Conservation (phyloP, 2,888 invertebrate species). For the Beris chalybata region DNA sequence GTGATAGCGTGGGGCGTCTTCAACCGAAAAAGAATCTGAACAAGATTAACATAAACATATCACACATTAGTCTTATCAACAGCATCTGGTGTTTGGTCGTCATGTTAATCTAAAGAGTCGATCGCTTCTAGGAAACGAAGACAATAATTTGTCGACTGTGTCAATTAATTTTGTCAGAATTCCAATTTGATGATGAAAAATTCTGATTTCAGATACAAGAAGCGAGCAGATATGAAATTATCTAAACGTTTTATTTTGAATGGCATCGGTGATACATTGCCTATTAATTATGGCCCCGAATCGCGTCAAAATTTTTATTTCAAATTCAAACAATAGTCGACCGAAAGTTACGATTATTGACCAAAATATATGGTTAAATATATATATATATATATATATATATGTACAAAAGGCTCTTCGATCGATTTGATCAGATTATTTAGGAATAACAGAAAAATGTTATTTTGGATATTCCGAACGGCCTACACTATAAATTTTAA, state of each 20-base stretch:
- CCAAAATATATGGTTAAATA: too few species aligned
- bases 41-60: constrained; percentile 22
- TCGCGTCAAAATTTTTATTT: too few species aligned
- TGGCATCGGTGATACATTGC: not conserved
- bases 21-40: constrained; percentile 9
- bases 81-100: constrained; percentile 26
- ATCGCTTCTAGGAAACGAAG: too few species aligned
- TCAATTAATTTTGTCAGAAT: constrained; percentile 2
- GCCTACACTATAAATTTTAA: too few species aligned
- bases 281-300: too few species aligned
- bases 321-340: too few species aligned
- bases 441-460: too few species aligned
- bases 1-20: constrained; percentile 12
- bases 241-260: not conserved
- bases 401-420: too few species aligned
- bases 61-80: constrained; percentile 24
- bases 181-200: not conserved
- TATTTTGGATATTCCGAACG: too few species aligned
- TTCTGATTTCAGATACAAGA: not conserved
- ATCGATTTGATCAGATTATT: too few species aligned
- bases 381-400: too few species aligned
- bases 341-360: too few species aligned
- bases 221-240: not conserved
- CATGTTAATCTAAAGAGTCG: not conserved
- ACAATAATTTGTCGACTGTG: not conserved